Conservation (phyloP, 2,797 vertebrate species). For the Neomorphus geoffroyi region DNA sequence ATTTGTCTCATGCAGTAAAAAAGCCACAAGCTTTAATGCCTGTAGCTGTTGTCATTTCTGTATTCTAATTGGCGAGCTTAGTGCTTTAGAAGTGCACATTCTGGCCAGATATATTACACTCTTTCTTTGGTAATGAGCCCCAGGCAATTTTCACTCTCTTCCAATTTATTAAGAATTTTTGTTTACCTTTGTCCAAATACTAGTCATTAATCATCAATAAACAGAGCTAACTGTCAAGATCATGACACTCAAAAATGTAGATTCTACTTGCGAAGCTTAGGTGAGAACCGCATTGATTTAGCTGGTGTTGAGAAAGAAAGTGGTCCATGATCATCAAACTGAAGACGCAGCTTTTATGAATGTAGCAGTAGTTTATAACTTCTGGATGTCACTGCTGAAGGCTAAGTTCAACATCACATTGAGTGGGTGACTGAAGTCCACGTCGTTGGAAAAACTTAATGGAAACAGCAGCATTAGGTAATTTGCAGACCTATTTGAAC, state of each 20-base stretch:
- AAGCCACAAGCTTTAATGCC: background rate
- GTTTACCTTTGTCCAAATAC: constrained; percentile 42
- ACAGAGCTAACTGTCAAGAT: constrained; percentile 5
- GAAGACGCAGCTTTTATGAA: background rate
- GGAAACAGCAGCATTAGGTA: background rate
- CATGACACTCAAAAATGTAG: background rate
- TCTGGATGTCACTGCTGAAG: background rate
- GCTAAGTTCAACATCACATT: background rate
- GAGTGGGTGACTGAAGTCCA: background rate
- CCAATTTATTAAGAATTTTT: constrained; percentile 48
- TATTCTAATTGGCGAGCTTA: constrained; percentile 49
- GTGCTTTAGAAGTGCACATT: background rate
- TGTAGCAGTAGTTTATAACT: background rate
- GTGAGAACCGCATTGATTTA: background rate
- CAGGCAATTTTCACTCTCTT: constrained; percentile 21
- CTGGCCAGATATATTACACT: constrained; percentile 10
- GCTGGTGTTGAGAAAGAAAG: background rate
- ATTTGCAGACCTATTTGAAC: background rate
- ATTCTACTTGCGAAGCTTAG: background rate
- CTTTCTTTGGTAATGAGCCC: constrained; percentile 16
- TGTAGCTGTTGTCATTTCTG: constrained; percentile 14
- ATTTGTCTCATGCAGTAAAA: constrained; percentile 5
- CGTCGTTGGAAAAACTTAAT: background rate
- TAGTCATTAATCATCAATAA: constrained; percentile 41
- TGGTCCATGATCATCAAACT: background rate